Evolutionary conservation across 2,797 vertebrate species (phyloP), one percentile per base, ranked within the genome.

Genomic region (Enteromius paludinosus): DNA sequence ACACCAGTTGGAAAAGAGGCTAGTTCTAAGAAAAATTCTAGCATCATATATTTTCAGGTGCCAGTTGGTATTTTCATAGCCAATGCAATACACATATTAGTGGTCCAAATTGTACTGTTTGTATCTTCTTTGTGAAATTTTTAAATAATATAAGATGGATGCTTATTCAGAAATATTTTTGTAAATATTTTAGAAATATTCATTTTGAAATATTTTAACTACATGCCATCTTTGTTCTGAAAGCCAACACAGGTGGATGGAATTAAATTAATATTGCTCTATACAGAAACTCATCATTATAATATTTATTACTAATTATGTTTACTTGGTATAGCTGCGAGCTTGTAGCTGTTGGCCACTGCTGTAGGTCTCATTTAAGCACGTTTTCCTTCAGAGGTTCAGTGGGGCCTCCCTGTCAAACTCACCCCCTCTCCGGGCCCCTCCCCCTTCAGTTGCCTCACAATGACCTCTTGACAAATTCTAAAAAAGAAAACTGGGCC

Each of bases 401-500:
- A 62, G 70, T 71, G 56, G 81, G 85, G 74, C 83, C 83, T 86
- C 77, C 41, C 23, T 75, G 81, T 64, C 72, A 86, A 80, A 30
- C 72, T 69, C 43, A 71, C 47, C 41, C 81, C 72, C 76, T 73
- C 62, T 72, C 12, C 3, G 41, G 69, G 74, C 78, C 71, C 82
- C 28, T 84, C 64, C 80, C 66, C 56, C 38, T 85, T 88, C 54
- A 81, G 23, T 23, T 52, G 1, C 83, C 83, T 79, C 68, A 82
- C 75, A 85, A 85, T 86, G 85, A 79, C 83, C 85, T 85, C 83
- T 79, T 85, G 87, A 86, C 83, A 76, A 83, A 62, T 85, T 62
- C 41, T 86, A 80, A 83, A 86, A 86, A 72, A 25, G 79, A 84
- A 82, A 85, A 83, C 84, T 79, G 47, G 79, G 86, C 82, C 25